phyloP scores from a whole-genome alignment of 2,888 invertebrate species.

The Acleris holmiana region DNA sequence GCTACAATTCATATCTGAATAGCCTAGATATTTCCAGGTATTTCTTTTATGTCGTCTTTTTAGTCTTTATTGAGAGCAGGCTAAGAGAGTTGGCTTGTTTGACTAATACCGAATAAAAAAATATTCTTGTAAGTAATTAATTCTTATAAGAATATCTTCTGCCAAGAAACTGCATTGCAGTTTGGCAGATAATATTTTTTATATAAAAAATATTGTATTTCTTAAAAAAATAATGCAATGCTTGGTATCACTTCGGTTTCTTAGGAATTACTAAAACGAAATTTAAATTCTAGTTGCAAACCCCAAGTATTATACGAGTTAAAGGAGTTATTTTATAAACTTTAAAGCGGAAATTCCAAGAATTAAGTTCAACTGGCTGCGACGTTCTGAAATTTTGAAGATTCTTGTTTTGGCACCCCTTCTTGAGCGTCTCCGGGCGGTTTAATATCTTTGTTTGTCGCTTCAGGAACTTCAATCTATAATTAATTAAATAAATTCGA shows the following conservation, averaged over 20 bases:
- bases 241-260: too few relatives aligned
- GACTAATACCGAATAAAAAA: too few relatives aligned
- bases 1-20: constrained; percentile 27
- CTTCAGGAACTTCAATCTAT: constrained; percentile 13
- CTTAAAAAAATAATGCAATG: too few relatives aligned
- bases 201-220: too few relatives aligned
- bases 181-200: too few relatives aligned
- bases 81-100: too few relatives aligned
- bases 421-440: constrained; percentile 9
- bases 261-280: too few relatives aligned
- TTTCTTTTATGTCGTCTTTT: neutral
- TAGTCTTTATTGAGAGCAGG: neutral
- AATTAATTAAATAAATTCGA: constrained; percentile 29
- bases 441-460: constrained; percentile 25
- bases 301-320: neutral
- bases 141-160: too few relatives aligned
- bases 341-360: neutral
- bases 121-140: too few relatives aligned
- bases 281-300: neutral
- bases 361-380: constrained; percentile 1
- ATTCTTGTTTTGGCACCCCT: constrained; percentile 14
- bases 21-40: neutral
- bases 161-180: too few relatives aligned
- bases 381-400: constrained; percentile 11
- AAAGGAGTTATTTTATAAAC: constrained; percentile 4